phyloP scores from a whole-genome alignment of 2,888 invertebrate genomes.

The Deilephila elpenor region DNA sequence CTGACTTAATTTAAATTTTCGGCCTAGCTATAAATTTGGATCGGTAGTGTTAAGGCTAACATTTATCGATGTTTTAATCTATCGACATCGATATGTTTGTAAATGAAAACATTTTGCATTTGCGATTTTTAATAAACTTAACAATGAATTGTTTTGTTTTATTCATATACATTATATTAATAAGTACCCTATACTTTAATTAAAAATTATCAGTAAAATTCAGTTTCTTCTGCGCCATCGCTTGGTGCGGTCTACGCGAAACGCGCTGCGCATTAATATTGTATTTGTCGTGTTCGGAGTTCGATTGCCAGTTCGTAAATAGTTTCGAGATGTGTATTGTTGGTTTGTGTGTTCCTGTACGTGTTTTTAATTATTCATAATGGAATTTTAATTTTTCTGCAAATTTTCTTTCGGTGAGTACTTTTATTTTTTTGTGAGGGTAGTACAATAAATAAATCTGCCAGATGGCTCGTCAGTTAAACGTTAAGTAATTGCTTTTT shows the following conservation, averaged over 20 bases:
- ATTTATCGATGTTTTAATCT: slow-evolving; percentile 31
- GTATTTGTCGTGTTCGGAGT: not conserved
- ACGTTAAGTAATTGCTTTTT: no score
- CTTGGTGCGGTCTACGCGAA: no score
- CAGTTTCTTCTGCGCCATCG: no score
- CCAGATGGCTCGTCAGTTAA: no score
- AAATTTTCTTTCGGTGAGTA: not conserved
- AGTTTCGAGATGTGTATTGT: no score
- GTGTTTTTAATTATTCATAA: not conserved
- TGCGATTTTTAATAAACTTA: slow-evolving; percentile 49
- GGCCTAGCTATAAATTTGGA: slow-evolving; percentile 5
- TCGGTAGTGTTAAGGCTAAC: slow-evolving; percentile 14
- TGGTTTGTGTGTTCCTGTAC: no score
- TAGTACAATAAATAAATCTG: no score
- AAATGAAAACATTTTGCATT: slow-evolving; percentile 51
- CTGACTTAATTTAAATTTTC: not conserved
- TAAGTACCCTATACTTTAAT: no score
- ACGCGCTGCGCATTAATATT: not conserved
- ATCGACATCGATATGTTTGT: slow-evolving; percentile 42
- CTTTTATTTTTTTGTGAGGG: no score
- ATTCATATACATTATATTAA: not conserved
- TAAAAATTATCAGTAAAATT: not conserved
- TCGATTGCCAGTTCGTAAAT: not conserved
- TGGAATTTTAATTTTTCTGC: not conserved
- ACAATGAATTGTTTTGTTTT: slow-evolving; percentile 34